Evolutionary conservation across 1,140 invertebrate species (phyloP), one percentile per base, ranked within the genome.

Genomic region (Paralvinella palmiformis): DNA sequence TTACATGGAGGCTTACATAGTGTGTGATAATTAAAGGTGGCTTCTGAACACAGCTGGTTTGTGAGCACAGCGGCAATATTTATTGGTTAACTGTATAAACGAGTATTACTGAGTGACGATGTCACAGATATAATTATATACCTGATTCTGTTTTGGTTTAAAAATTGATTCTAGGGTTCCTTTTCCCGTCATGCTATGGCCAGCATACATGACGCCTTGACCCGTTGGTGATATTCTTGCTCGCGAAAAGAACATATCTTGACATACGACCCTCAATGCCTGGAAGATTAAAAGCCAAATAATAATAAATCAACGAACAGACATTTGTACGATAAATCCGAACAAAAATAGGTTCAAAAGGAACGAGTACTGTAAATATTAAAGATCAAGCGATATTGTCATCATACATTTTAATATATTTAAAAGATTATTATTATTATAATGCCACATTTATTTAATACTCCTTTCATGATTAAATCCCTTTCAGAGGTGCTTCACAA

Each of bases 221-320:
- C 69, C 59, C 15, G 68, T 45, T 7, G 68, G 62, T 37, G 70
- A 71, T 65, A 64, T 68, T 27, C 71, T 68, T 35, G 76, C 67
- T 27, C 76, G 67, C 31, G 76, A 76, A 72, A 78, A 78, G 75
- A 78, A 78, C 76, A 78, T 76, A 65, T 78, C 76, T 58, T 76
- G 75, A 59, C 76, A 78, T n/a, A 77, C 71, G 29, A 73, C 69
- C 55, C 70, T 71, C 60, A 78, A 63, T 44, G 70, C 72, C 76
- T 78, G 63, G 31, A 64, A 69, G 48, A 6, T 5, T 27, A 10
- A 52, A 52, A 0, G 20, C 3, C 2, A 52, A 10, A n/a, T 7
- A 52, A 29, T 22, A 10, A 29, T 20, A 52, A n/a, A 29, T 15
- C 48, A 52, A 13, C 24, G 31, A 10, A 52, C 24, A 6, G 48